Evolutionary conservation across 2,797 vertebrate genomes (phyloP).

Genomic region (Iguana delicatissima): DNA sequence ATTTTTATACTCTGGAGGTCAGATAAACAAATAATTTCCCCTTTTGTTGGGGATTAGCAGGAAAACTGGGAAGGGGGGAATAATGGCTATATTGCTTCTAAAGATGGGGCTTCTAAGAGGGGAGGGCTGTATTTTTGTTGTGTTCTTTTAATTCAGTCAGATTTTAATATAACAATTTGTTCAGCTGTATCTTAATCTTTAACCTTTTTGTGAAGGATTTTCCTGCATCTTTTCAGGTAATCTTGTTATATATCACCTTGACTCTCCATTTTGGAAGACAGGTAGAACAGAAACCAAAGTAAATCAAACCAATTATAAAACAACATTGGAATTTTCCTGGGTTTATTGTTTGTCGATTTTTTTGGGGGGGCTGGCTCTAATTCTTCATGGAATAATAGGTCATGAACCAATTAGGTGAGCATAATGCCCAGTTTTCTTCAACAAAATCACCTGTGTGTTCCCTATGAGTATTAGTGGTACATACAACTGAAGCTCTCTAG

Average conservation of each 20-base stretch:
- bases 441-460: neutral
- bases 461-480: neutral
- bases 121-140: too few relatives aligned
- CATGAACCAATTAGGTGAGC: neutral
- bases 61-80: neutral
- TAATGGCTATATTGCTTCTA: neutral
- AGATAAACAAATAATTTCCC: neutral
- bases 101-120: too few relatives aligned
- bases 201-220: too few relatives aligned
- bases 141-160: too few relatives aligned
- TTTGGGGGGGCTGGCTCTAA: neutral
- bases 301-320: too few relatives aligned
- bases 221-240: too few relatives aligned
- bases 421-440: neutral
- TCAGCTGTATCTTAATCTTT: too few relatives aligned
- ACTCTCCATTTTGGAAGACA: too few relatives aligned
- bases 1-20: neutral
- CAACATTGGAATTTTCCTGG: neutral
- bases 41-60: neutral
- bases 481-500: neutral
- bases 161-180: too few relatives aligned
- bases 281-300: too few relatives aligned
- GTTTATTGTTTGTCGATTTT: neutral
- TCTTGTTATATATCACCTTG: too few relatives aligned
- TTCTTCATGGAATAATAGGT: too few relatives aligned